These are phyloP conservation scores for Phthorimaea operculella DNA, from an alignment of 1,140 invertebrate species.

Conservation along the genomic window DNA sequence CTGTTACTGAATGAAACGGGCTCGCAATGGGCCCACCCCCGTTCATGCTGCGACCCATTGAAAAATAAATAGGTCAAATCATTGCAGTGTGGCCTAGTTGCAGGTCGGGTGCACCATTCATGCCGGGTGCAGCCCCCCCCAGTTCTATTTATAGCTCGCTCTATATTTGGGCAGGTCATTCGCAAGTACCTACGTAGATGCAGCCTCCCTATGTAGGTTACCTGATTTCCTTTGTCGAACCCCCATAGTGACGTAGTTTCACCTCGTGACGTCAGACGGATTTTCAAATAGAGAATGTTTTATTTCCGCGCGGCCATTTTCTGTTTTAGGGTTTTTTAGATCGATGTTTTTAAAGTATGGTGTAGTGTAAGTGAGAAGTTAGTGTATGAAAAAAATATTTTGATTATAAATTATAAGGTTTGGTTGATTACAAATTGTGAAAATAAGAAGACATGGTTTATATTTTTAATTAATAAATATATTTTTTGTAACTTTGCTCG, in stretches of 20 bases:
- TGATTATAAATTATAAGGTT: no score
- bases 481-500: no score
- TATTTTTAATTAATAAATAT: no score
- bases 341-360: no score
- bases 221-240: constrained; percentile 63
- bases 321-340: background rate
- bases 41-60: constrained; percentile 61
- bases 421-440: no score
- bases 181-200: constrained; percentile 46
- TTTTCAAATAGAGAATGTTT: constrained; percentile 9
- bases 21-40: constrained; percentile 50
- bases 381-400: no score
- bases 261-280: constrained; percentile 45
- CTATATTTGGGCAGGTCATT: constrained; percentile 66
- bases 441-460: no score
- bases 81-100: constrained; percentile 60
- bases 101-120: constrained; percentile 53
- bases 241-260: constrained; percentile 49
- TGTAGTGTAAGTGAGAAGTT: no score
- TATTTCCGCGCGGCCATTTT: background rate
- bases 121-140: constrained; percentile 36
- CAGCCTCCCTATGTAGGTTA: constrained; percentile 62
- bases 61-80: constrained; percentile 66
- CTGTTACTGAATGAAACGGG: constrained; percentile 58
- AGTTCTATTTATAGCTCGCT: constrained; percentile 56